Evolutionary conservation across 1,140 invertebrate genomes (phyloP).

Genomic region (Chionoecetes opilio): DNA sequence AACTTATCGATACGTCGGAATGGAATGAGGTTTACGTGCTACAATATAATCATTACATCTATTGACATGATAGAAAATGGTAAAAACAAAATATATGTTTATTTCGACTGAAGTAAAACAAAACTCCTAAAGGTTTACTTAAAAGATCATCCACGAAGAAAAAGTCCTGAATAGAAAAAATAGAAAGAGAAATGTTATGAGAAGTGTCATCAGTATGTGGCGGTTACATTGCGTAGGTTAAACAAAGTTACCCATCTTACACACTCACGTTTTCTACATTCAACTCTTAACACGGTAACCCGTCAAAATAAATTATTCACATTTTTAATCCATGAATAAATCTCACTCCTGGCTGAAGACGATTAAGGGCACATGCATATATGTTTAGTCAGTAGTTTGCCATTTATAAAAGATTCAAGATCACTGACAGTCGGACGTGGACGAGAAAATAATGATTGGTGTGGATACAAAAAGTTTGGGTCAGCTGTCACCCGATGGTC

Average conservation of each 20-base stretch:
- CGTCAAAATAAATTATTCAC: conserved; percentile 20
- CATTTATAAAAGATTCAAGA: background rate
- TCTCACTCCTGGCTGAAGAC: background rate
- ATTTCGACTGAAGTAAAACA: too few species aligned
- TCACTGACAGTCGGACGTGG: conserved; percentile 7
- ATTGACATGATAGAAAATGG: too few species aligned
- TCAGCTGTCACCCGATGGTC: background rate
- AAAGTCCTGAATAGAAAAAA: too few species aligned
- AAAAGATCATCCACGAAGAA: too few species aligned
- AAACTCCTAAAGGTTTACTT: too few species aligned
- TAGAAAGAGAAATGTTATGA: too few species aligned
- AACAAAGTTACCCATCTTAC: background rate
- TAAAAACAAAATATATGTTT: too few species aligned
- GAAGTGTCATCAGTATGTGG: too few species aligned
- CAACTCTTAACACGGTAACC: background rate
- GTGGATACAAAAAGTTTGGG: background rate
- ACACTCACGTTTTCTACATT: background rate
- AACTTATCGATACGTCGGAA: too few species aligned
- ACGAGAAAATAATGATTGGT: background rate
- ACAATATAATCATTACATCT: too few species aligned
- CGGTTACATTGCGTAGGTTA: background rate
- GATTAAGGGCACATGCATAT: background rate
- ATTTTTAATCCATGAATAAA: background rate
- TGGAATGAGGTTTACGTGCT: too few species aligned
- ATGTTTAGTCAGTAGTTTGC: background rate